These are phyloP conservation scores for Ceyx cyanopectus DNA, from an alignment of 2,113 vertebrate species.

Conservation along the genomic window DNA sequence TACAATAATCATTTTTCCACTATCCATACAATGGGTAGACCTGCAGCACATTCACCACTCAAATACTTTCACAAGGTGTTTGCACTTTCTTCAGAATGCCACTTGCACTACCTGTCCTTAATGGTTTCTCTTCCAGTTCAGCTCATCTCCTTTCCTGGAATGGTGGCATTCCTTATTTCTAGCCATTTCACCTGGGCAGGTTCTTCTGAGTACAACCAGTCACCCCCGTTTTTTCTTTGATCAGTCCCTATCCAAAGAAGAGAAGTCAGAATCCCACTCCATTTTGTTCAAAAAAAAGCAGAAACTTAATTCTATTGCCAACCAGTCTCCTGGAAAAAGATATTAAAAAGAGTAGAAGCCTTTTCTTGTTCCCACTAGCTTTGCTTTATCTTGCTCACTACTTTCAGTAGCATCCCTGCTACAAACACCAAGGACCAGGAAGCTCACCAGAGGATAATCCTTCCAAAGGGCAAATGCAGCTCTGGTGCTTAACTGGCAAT, in stretches of 20 bases:
- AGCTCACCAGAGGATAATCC: background rate
- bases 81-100: background rate
- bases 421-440: background rate
- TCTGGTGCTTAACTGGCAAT: background rate
- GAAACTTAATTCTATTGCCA: background rate
- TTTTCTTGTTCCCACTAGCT: background rate
- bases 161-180: background rate
- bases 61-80: rapidly evolving
- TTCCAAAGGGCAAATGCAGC: background rate
- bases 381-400: background rate
- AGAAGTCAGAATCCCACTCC: no score
- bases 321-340: background rate
- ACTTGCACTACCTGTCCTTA: background rate
- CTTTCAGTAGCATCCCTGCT: background rate
- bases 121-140: background rate
- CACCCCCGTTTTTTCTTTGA: background rate
- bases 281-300: background rate
- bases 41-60: background rate
- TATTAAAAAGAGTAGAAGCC: background rate
- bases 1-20: no score
- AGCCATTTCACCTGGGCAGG: background rate
- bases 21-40: rapidly evolving
- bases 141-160: background rate
- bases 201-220: background rate
- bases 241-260: background rate